Percentiles rank a stretch among this genome's conserved stretches.
Evolutionary conservation across 2,888 invertebrate species (phyloP).

Genomic region (Caenorhabditis sp.): DNA sequence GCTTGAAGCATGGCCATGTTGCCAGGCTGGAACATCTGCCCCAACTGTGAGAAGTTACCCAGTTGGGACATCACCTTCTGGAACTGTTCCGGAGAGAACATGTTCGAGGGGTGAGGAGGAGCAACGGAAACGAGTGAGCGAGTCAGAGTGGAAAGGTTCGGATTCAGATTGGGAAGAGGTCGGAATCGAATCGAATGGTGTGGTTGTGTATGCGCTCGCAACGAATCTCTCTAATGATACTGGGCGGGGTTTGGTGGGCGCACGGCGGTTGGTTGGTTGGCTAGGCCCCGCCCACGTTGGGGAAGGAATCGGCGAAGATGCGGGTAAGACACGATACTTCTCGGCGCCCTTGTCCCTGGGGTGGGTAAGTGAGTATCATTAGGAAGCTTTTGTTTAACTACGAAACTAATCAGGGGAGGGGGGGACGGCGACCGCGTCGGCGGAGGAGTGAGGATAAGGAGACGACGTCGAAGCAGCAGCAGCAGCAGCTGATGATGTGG

Average conservation of each 20-base stretch:
- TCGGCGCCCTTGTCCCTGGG: constrained; percentile 23
- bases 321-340: constrained; percentile 45
- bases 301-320: constrained; percentile 9
- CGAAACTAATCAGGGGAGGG: constrained; percentile 44
- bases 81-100: constrained; percentile 64
- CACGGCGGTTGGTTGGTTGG: constrained; percentile 26
- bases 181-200: constrained; percentile 30
- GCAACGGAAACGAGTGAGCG: too few relatives aligned
- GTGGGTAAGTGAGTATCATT: constrained; percentile 49
- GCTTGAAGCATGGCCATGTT: constrained; percentile 51
- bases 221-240: constrained; percentile 56
- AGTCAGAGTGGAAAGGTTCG: background rate
- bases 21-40: constrained; percentile 34
- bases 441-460: background rate
- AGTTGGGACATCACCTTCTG: constrained; percentile 52
- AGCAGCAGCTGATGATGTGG: background rate
- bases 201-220: constrained; percentile 52
- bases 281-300: constrained; percentile 25
- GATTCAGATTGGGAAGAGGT: constrained; percentile 2
- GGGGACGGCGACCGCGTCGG: background rate
- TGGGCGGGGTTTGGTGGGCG: constrained; percentile 34
- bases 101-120: too few relatives aligned
- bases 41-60: constrained; percentile 36
- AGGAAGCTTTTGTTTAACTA: constrained; percentile 52
- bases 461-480: background rate